phyloP scores from a whole-genome alignment of 1,140 invertebrate species.

The Pygmarrhopalites habei region DNA sequence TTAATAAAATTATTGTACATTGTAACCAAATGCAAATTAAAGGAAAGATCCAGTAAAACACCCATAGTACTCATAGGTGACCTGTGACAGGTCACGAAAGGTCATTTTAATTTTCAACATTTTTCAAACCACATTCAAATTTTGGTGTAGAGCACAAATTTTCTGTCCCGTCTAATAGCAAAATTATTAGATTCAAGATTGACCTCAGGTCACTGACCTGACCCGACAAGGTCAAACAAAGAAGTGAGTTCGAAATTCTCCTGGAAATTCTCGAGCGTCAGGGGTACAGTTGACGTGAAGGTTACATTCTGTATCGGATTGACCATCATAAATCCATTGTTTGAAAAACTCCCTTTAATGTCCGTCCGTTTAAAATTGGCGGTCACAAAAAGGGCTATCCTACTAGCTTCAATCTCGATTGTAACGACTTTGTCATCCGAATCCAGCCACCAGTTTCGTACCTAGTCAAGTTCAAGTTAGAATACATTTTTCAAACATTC shows the following conservation, averaged over 20 bases:
- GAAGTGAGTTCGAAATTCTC: not conserved
- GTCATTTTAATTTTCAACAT: too few relatives aligned
- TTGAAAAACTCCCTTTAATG: slow-evolving; percentile 52
- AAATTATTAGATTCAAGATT: too few relatives aligned
- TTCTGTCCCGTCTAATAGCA: too few relatives aligned
- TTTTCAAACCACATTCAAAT: too few relatives aligned
- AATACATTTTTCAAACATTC: not conserved
- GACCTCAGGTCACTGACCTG: too few relatives aligned
- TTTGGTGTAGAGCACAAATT: too few relatives aligned
- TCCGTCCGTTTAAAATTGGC: slow-evolving; percentile 40
- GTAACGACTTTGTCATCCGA: slow-evolving; percentile 41
- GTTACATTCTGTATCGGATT: slow-evolving; percentile 33
- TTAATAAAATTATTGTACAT: too few relatives aligned
- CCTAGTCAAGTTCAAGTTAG: slow-evolving; percentile 38
- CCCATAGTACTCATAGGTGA: too few relatives aligned
- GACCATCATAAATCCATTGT: slow-evolving; percentile 56
- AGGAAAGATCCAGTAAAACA: too few relatives aligned
- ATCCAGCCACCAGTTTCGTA: slow-evolving; percentile 42
- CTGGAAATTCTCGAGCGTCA: not conserved
- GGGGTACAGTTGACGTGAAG: not conserved
- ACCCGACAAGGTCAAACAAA: not conserved
- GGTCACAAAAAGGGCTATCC: slow-evolving; percentile 59
- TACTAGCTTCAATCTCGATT: slow-evolving; percentile 45
- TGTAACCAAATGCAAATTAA: too few relatives aligned
- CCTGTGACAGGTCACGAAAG: too few relatives aligned